These are phyloP conservation scores for Acropternis orthonyx DNA, from an alignment of 2,797 vertebrate species.

Conservation along the genomic window DNA sequence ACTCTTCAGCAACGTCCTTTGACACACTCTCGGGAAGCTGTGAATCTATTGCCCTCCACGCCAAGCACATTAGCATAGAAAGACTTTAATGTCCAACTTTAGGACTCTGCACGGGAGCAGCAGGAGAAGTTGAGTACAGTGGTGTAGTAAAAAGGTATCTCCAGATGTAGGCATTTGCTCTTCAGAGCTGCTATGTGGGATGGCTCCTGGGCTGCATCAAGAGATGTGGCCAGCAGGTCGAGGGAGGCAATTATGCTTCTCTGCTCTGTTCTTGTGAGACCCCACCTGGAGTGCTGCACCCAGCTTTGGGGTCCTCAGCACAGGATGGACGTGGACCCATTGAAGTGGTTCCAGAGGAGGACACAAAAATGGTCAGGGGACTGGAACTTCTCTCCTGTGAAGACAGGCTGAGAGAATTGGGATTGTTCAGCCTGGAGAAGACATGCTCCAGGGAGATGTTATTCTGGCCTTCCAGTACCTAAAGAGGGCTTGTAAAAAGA, in stretches of 20 bases:
- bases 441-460: not conserved
- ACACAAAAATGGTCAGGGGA: not conserved
- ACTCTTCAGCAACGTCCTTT: not conserved
- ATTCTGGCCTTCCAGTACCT: not conserved
- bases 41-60: not conserved
- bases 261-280: not conserved
- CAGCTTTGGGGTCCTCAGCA: not conserved
- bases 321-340: not conserved
- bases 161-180: not conserved
- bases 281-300: not conserved
- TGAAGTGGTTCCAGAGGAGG: not conserved
- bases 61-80: not conserved
- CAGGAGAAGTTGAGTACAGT: not conserved
- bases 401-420: not conserved
- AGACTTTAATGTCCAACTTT: not conserved
- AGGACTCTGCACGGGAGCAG: not conserved
- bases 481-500: not conserved
- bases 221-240: rapidly evolving
- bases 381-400: not conserved
- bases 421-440: not conserved
- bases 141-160: not conserved
- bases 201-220: not conserved
- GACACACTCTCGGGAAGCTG: not conserved
- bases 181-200: not conserved
- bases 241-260: not conserved